Base-by-base conservation (phyloP, 2,113 vertebrate genomes). In the Cacatua alba region DNA sequence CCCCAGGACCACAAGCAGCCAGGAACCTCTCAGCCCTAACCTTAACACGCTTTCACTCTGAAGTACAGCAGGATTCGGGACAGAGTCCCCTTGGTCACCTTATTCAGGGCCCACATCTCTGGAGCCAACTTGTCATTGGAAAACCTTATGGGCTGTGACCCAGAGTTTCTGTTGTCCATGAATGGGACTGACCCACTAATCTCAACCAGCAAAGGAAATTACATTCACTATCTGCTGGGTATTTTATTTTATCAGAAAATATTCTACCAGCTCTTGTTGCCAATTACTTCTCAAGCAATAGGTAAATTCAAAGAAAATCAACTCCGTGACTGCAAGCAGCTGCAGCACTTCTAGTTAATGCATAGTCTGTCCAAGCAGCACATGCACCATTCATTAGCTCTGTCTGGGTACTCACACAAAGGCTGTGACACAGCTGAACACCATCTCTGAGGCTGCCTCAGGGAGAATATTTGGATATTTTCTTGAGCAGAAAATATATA, bases 321-420 rank as follows among this genome's bases (percentile, higher is more conserved):
- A 0, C 16, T 41, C 19, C 0, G 1, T 26, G 33, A 24, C 1
- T 13, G 33, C 19, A 19, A 35, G 65, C 84, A 74, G 88, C 48
- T 79, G 90, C 80, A 81, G 76, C 31, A 2, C 11, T 31, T 10
- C 4, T 21, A 3, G 19, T 29, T 33, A 26, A 31, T 26, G 78
- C 23, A 37, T 33, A 53, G 48, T 15, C 64, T 25, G 82, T 23
- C 37, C 55, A 41, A 39, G 65, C 20, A 35, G 70, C 20, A 2
- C 31, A 7, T 7, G 37, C 37, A 39, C 14, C 57, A 3, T 10
- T 57, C 75, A 6, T 39, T 3, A 48, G n/a, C 92, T 16, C 52
- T 1, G 3, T 17, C 69, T 72, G 75, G 23, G 33, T 4, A 19
- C 67, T 25, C 37, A 28, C n/a, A 33, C 77, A 49, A 25, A 51